Base-by-base conservation (phyloP, 2,888 invertebrate species). In the Drosophila incognita region DNA sequence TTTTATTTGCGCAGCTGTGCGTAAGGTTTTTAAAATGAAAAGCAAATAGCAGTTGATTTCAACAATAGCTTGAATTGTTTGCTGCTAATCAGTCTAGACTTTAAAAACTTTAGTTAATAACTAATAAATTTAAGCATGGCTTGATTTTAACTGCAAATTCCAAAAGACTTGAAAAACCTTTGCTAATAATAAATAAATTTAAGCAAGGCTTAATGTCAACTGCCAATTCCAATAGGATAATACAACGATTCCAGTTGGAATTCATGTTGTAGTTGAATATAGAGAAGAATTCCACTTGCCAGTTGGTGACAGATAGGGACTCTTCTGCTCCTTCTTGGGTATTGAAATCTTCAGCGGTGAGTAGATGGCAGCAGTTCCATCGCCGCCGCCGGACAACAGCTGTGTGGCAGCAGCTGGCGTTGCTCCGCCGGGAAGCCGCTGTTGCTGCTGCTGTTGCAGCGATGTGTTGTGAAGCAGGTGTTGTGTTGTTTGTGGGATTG, bases 241-340 rank as follows among this genome's bases (percentile, higher is more conserved):
- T 0, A 52, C 7, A 36, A 15, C 13, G 2, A 53, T 35, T 29
- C 53, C 0, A 58, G 36, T 54, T 69, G 40, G 38, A n/a, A 1
- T 2, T 6, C 0, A 0, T 4, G 27, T 51, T 65, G 2, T 18
- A 54, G 24, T 56, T 31, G 31, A n/a, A 31, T n/a, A 29, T 35
- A 15, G 10, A 35, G 27, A 2, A 48, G 67, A 24, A 72, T 65
- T 70, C 38, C 74, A 82, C 90, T 92, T 94, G 94, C 97, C 98
- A 72, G 98, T 98, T 69, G 98, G 98, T 69, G 98, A 98, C 49
- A 98, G 97, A 92, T 97, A 97, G 38, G 98, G 98, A 93, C 98
- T 98, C 91, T 96, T 94, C 64, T 92, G 93, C 79, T 93, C 93
- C 78, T 92, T 91, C 84, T 93, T 93, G 69, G 93, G 93, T 91